Evolutionary conservation across 1,140 invertebrate species (phyloP).

Genomic region (Caenorhabditis elegans): WBcel235 BX284602.5:8827501-8828000

Average conservation of each 20-base stretch:
- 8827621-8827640: conserved; percentile 12
- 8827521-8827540: conserved; percentile 5
- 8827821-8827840: not conserved
- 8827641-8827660: conserved; percentile 1
- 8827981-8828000: no score
- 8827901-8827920: conserved; percentile 20
- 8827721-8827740: not conserved
- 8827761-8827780: not conserved
- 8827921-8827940: not conserved
- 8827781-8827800: conserved; percentile 8
- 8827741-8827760: not conserved
- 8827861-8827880: not conserved
- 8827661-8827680: no score
- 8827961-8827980: not conserved
- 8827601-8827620: conserved; percentile 15
- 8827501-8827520: conserved; percentile 30
- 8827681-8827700: not conserved
- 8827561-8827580: not conserved
- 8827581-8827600: not conserved
- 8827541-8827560: not conserved
- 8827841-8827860: conserved; percentile 15
- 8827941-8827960: not conserved
- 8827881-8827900: not conserved
- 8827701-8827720: conserved; percentile 18
- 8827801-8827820: conserved; percentile 8